Base-by-base conservation (phyloP, 2,113 vertebrate species). In the Anhinga rufa region DNA sequence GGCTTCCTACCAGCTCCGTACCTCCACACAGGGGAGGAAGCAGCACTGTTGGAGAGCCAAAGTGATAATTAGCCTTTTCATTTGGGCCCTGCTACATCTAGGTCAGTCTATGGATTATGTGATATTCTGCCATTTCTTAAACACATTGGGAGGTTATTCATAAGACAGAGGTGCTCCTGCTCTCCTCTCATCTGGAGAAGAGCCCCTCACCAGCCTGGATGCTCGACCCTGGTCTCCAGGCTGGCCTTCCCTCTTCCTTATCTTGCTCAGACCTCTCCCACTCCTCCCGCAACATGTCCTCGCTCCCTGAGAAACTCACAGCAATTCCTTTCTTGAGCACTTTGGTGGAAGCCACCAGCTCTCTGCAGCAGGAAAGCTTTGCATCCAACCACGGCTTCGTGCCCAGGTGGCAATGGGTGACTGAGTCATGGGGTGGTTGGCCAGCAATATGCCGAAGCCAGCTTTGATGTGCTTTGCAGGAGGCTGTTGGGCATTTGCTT, bases 391-490 rank as follows among this genome's bases (percentile, higher is more conserved):
- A 31, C n/a, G 64, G 40, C 58, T 36, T 42, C 4, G 2, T 14
- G 60, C 17, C 46, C 0, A 0, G 58, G 19, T 0, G 1, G 15
- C 2, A 2, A 19, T 11, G 40, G n/a, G 19, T 7, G 18, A 68
- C 62, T 2, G 4, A 83, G 75, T 57, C 75, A 46, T 0, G 3
- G 48, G 62, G 22, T 36, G 9, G 28, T 2, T 44, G 54, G 46
- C 60, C 69, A 86, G 65, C 42, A 19, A 5, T 16, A 7, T 1
- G 2, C 38, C 4, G 6, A 66, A 76, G 24, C 16, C 52, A 28
- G 25, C 29, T 64, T 58, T 36, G 40, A 17, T 71, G 44, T 14
- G 55, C 31, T 85, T 68, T 42, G 25, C 4, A 8, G 34, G 69
- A 84, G n/a, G 19, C 42, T 49, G 11, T 38, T 25, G 60, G 36